Conservation (phyloP, 2,113 vertebrate genomes). For the Caranx melampygus region DNA sequence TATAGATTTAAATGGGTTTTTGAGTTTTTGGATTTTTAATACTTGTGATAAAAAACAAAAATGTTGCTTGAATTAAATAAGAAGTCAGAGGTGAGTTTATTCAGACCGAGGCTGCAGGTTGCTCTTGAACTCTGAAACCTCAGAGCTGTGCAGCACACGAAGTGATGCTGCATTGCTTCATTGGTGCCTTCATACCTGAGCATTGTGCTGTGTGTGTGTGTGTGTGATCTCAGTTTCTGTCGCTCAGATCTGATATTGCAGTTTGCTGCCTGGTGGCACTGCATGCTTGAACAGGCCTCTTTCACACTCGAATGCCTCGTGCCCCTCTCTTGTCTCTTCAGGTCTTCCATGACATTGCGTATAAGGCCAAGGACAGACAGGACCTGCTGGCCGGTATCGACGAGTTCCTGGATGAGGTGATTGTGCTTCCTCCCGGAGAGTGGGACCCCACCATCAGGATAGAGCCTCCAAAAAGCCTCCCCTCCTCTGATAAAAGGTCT, state of each 20-base stretch:
- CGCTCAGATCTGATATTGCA: constrained; percentile 1
- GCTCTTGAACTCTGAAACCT: too few relatives aligned
- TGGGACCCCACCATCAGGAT: constrained; percentile 99
- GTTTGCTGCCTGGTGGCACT: constrained; percentile 18
- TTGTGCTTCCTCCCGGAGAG: constrained; percentile 97
- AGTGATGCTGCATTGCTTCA: too few relatives aligned
- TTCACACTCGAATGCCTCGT: constrained; percentile 34
- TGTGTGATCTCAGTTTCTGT: background rate
- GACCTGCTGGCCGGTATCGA: constrained; percentile 97
- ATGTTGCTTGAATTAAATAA: too few relatives aligned
- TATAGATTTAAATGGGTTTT: too few relatives aligned
- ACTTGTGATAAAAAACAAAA: too few relatives aligned
- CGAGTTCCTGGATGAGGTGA: constrained; percentile 98
- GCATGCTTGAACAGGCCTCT: constrained; percentile 15
- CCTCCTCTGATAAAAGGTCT: constrained; percentile 98
- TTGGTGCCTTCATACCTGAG: too few relatives aligned
- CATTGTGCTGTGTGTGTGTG: background rate
- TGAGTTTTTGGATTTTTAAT: too few relatives aligned
- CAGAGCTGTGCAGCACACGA: too few relatives aligned
- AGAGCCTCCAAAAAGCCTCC: constrained; percentile 96
- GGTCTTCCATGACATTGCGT: constrained; percentile 99
- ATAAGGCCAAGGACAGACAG: constrained; percentile 96
- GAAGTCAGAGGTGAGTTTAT: too few relatives aligned
- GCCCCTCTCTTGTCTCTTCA: constrained; percentile 64
- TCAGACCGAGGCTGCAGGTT: too few relatives aligned